Evolutionary conservation across 2,113 vertebrate species (phyloP), one percentile per base, ranked within the genome.

Genomic region (Marmota flaviventris): DNA sequence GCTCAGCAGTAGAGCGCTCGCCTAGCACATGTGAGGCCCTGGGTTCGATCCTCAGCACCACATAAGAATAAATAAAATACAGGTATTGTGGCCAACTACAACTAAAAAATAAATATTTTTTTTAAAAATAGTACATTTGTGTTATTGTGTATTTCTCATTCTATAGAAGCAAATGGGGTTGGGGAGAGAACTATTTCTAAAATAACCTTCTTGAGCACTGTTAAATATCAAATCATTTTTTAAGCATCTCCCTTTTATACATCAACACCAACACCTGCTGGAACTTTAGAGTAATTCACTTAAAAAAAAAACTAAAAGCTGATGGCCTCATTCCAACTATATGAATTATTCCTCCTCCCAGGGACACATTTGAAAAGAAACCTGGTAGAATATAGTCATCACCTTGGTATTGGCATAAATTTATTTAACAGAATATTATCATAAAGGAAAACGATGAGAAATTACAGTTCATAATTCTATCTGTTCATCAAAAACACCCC

Each of bases 211-310:
- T 93, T 72, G 84, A 96, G 90, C 75, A 86, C 29, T 51, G 7
- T 45, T n/a, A 76, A 93, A 25, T 27, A 72, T 13, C 3, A 8
- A n/a, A 56, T 32, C 32, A 16, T 24, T 76, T 73, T 91, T 90
- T 45, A 75, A 24, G 27, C 51, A 51, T 37, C 20, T 85, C 24
- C 5, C 82, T 94, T 94, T 94, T 63, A 51, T 67, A 77, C 8
- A 81, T 24, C 75, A 94, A 93, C 24, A 73, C 79, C 1, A 2
- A 86, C 96, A 95, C 67, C 96, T 97, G 86, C 86, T 97, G 97
- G 96, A 92, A 53, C 0, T 34, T 77, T n/a, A 24, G 18, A 83
- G 75, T 37, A 95, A 87, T 67, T 83, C 95, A 89, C 4, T 84
- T 84, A 56, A 87, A 93, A 72, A 72, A 72, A 58, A 56, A 91